Conservation (phyloP, 2,888 invertebrate species). For the Pristionchus exspectatus region DNA sequence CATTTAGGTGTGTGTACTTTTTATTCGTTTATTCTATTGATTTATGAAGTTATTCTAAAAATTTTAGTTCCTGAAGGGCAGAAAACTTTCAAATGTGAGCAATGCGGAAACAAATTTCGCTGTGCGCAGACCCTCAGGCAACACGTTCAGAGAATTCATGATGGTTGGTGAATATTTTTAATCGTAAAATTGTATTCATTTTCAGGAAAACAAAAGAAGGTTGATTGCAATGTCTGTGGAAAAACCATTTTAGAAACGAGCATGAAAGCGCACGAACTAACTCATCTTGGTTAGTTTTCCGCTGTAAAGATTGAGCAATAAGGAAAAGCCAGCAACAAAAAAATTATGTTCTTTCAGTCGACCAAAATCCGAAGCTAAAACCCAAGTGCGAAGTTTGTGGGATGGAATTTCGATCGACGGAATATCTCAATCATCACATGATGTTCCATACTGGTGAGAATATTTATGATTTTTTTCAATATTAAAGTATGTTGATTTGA, state of each 20-base stretch:
- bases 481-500: neutral
- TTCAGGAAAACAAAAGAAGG: neutral
- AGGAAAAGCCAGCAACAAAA: no score
- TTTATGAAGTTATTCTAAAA: neutral
- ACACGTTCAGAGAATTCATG: neutral
- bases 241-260: neutral
- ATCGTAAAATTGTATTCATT: neutral
- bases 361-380: neutral
- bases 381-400: neutral
- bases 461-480: no score
- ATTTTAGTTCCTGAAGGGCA: neutral
- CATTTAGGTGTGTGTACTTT: no score
- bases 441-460: neutral
- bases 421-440: neutral
- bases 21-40: no score
- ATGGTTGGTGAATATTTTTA: neutral
- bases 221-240: neutral
- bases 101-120: neutral
- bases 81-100: neutral
- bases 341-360: neutral
- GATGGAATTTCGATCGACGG: neutral
- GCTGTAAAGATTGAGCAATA: neutral
- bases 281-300: neutral
- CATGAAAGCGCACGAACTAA: neutral
- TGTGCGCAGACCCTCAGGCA: neutral